These are phyloP conservation scores for Cryptophagus acutangulus DNA, from an alignment of 2,888 invertebrate species.

Conservation along the genomic window DNA sequence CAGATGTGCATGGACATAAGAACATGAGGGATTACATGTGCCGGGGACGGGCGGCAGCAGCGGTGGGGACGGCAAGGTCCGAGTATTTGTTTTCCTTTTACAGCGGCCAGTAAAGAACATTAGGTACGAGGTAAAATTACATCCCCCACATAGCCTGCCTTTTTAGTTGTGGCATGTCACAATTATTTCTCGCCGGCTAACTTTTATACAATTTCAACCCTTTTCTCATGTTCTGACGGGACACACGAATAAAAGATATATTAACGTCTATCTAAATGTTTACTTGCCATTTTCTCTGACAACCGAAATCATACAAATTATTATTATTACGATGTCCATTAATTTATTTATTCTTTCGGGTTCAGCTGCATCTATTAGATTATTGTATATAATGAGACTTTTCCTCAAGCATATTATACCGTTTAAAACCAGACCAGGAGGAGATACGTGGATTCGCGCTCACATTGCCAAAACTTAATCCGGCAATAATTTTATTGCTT, in stretches of 20 bases:
- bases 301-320: conserved; percentile 5
- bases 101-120: conserved; percentile 4
- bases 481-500: conserved; percentile 37
- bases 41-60: too few species aligned
- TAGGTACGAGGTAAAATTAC: conserved; percentile 9
- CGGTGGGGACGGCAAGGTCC: too few species aligned
- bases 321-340: conserved; percentile 1
- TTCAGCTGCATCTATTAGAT: not conserved
- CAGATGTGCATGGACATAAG: conserved; percentile 5
- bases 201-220: conserved; percentile 36
- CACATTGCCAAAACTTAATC: conserved; percentile 22
- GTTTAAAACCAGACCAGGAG: conserved; percentile 8
- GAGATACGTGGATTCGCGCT: conserved; percentile 9
- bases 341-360: conserved; percentile 1
- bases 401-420: conserved; percentile 8
- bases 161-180: conserved; percentile 33
- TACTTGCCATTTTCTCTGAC: conserved; percentile 8
- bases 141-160: conserved; percentile 8
- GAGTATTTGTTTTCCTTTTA: conserved; percentile 9
- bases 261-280: conserved; percentile 23
- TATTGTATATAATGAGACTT: conserved; percentile 5
- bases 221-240: conserved; percentile 29
- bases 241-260: conserved; percentile 27
- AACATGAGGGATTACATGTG: conserved; percentile 9
- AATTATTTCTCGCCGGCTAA: conserved; percentile 34